Evolutionary conservation across 2,797 vertebrate species (phyloP).

Genomic region (Avahi laniger): DNA sequence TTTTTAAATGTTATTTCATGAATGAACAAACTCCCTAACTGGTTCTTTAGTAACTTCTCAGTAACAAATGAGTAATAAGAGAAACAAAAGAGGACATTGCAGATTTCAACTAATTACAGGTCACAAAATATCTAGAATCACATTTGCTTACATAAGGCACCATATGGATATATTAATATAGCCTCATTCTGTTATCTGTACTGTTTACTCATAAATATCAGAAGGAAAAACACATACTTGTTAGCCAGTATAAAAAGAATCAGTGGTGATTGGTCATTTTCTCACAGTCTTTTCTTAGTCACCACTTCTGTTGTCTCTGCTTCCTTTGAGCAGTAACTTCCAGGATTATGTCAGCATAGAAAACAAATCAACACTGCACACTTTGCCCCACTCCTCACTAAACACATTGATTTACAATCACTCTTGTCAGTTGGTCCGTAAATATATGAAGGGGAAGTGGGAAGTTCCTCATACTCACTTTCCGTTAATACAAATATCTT

Average conservation of each 20-base stretch:
- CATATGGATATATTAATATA: background rate
- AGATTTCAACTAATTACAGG: background rate
- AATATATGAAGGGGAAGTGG: background rate
- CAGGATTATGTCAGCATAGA: background rate
- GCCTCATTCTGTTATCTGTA: background rate
- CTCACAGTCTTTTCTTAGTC: background rate
- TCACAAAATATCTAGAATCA: background rate
- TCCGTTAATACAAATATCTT: background rate
- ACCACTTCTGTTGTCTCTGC: background rate
- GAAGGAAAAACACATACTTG: background rate
- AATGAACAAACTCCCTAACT: background rate
- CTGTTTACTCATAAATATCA: background rate
- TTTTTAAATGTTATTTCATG: background rate
- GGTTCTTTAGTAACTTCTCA: background rate
- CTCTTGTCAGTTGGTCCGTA: background rate
- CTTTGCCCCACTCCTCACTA: background rate
- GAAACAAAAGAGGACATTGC: background rate
- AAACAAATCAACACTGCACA: background rate
- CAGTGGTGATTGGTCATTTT: background rate
- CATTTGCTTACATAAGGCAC: background rate
- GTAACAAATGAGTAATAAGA: background rate
- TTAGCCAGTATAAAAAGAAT: conserved; percentile 24
- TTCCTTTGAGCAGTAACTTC: background rate
- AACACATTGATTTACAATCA: background rate
- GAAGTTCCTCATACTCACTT: background rate